Evolutionary conservation across 1,140 invertebrate genomes (phyloP), one percentile per base, ranked within the genome.

Genomic region (Caenorhabditis tropicalis): DNA sequence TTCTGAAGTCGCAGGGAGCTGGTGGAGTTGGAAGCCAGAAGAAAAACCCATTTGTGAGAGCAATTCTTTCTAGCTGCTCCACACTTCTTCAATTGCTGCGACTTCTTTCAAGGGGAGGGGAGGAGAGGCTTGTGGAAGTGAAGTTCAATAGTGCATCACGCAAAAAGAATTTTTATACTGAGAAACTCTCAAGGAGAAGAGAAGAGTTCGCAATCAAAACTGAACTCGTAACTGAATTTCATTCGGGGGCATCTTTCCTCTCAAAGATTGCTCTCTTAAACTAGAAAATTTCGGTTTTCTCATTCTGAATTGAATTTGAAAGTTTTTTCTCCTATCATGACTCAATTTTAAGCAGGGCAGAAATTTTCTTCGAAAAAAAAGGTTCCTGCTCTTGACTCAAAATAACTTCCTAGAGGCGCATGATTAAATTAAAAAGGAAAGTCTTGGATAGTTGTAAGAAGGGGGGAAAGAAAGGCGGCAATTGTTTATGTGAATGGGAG

Each of bases 11-110:
- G 36, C 3, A 27, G 4, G 31, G 31, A 51, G 29, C 3, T 46
- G 36, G 36, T 12, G 36, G 36, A 31, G 27, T 29, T 46, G 36
- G 58, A 65, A 27, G 53, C 27, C 21, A 31, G n/a, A 74, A 58
- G 24, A 58, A 58, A 74, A 74, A 46, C 65, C 65, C 65, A 74
- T 74, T 74, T 74, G 65, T 74, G 36, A 74, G 65, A 43, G 65
- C 65, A 39, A 74, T 74, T 74, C 65, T 24, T 74, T 74, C 65
- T 74, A 74, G 65, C 65, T 74, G 65, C 65, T 74, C 36, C 65
- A 43, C 36, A 65, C 58, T 65, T 65, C 58, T 65, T 65, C 36
- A 43, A 43, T 74, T 74, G 65, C 65, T 74, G n/a, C 36, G 65
- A 46, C 65, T 43, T 46, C 29, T 74, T 74, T 74, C 65, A 43